These are phyloP conservation scores for Cherax quadricarinatus DNA, from an alignment of 1,140 invertebrate species.

Conservation along the genomic window DNA sequence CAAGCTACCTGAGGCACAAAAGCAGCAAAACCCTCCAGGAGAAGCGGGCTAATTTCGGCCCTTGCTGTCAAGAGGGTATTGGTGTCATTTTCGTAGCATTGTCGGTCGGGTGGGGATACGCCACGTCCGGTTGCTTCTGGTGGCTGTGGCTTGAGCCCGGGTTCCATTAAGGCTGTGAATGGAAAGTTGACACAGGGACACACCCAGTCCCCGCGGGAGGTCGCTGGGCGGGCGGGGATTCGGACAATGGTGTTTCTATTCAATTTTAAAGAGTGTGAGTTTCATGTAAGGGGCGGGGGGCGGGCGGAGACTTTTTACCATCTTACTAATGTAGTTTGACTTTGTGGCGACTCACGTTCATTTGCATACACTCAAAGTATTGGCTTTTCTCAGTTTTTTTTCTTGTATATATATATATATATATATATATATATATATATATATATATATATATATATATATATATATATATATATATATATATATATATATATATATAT, in stretches of 20 bases:
- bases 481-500: conserved; percentile 1
- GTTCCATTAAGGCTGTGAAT: conserved; percentile 71
- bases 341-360: conserved; percentile 1
- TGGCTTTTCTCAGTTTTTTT: not conserved
- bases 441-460: not conserved
- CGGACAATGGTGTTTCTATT: conserved; percentile 67
- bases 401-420: no score
- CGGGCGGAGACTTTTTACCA: conserved; percentile 9
- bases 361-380: not conserved
- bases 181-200: conserved; percentile 71
- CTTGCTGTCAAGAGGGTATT: not conserved
- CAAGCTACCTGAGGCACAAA: conserved; percentile 40
- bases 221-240: conserved; percentile 55
- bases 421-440: no score
- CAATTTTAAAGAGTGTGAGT: conserved; percentile 66
- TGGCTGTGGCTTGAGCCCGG: conserved; percentile 67
- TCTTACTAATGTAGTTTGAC: conserved; percentile 49
- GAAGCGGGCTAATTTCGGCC: not conserved
- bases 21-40: not conserved
- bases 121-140: conserved; percentile 41
- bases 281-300: conserved; percentile 21
- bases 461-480: conserved; percentile 1
- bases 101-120: conserved; percentile 8
- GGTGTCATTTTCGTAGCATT: not conserved
- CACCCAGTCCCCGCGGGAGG: conserved; percentile 62